Conservation (phyloP, 2,797 vertebrate genomes). For the Brachyalestes nurse region DNA sequence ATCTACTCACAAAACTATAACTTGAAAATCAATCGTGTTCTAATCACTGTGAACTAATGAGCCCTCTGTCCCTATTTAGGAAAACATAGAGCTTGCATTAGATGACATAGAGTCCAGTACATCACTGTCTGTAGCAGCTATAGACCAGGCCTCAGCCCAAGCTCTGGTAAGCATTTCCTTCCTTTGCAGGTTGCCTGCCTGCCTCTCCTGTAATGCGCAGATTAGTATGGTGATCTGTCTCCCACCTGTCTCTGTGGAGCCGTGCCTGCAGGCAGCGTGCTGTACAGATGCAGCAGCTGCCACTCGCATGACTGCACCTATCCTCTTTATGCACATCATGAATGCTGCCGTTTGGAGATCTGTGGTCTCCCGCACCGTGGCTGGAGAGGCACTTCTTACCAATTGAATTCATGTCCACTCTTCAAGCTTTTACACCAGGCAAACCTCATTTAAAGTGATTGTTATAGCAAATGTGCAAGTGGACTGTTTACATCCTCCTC, state of each 20-base stretch:
- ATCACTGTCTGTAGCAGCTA: conserved; percentile 86
- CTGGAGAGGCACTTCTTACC: conserved; percentile 14
- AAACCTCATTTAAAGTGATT: conserved; percentile 5
- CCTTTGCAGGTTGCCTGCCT: background rate
- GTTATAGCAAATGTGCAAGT: background rate
- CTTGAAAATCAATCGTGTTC: conserved; percentile 26
- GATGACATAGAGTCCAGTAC: conserved; percentile 88
- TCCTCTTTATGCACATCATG: background rate
- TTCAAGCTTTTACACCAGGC: background rate
- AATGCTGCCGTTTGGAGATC: conserved; percentile 1
- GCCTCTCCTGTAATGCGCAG: background rate
- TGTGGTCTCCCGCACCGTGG: conserved; percentile 3
- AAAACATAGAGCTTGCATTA: conserved; percentile 95
- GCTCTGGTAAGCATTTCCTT: conserved; percentile 86
- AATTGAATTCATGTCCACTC: conserved; percentile 11
- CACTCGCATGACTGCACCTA: conserved; percentile 4
- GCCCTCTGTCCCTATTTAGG: conserved; percentile 82
- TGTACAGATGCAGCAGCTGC: conserved; percentile 4
- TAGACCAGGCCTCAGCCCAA: conserved; percentile 94
- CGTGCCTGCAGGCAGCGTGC: conserved; percentile 10
- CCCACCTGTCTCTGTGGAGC: conserved; percentile 11
- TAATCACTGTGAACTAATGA: conserved; percentile 67
- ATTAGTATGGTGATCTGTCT: conserved; percentile 25
- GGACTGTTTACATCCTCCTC: background rate
- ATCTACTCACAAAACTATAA: conserved; percentile 10